These are phyloP conservation scores for Hypercompe scribonia DNA, from an alignment of 2,888 invertebrate species.

Conservation along the genomic window DNA sequence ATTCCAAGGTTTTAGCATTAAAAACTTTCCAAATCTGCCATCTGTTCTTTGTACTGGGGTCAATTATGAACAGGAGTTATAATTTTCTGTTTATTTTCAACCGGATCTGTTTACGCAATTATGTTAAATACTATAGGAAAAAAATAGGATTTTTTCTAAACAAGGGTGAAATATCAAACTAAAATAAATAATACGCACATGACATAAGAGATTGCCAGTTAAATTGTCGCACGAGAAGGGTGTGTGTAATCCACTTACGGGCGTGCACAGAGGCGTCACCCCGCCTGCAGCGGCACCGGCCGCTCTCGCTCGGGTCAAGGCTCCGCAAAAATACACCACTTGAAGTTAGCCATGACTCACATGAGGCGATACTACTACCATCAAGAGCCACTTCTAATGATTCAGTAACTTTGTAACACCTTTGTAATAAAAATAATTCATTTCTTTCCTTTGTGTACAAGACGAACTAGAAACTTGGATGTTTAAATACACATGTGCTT, in stretches of 20 bases:
- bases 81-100: not conserved
- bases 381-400: not conserved
- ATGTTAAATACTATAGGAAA: not conserved
- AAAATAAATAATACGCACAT: conserved; percentile 9
- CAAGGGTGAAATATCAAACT: not conserved
- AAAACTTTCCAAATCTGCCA: conserved; percentile 19
- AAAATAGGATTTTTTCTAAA: not conserved
- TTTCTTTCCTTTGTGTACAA: not conserved
- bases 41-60: conserved; percentile 17
- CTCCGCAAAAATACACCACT: conserved; percentile 46
- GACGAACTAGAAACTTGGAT: not conserved
- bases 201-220: conserved; percentile 40
- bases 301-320: conserved; percentile 51
- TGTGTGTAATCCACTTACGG: conserved; percentile 36
- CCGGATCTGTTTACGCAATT: not conserved
- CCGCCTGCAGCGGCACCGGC: conserved; percentile 20
- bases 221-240: conserved; percentile 28
- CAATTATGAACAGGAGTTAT: conserved; percentile 5
- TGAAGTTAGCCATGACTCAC: conserved; percentile 7
- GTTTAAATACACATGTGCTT: not conserved
- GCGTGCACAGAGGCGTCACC: conserved; percentile 24
- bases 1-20: conserved; percentile 14
- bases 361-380: not conserved
- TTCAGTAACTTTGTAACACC: conserved; percentile 4
- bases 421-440: not conserved